Conservation (phyloP, 2,113 vertebrate genomes). For the Melospiza melodia region DNA sequence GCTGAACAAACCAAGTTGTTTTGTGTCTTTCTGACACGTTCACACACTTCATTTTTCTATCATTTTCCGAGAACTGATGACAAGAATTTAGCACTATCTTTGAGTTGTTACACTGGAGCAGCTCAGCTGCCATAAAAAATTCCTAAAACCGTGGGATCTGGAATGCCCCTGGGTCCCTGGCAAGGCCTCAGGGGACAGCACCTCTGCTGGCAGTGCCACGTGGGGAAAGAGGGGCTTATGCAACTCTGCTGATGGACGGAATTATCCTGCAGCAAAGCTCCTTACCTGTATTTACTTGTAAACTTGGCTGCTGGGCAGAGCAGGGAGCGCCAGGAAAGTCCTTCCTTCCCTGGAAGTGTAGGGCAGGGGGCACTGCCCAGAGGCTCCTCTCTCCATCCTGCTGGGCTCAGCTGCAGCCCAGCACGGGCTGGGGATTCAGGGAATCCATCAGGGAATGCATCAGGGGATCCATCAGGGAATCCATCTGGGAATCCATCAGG, state of each 20-base stretch:
- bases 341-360: not conserved
- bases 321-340: not conserved
- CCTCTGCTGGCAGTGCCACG: not conserved
- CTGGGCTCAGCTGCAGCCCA: not conserved
- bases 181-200: not conserved
- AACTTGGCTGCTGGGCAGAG: not conserved
- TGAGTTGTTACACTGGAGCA: not conserved
- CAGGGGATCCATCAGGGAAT: not conserved
- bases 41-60: not conserved
- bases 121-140: not conserved
- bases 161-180: not conserved
- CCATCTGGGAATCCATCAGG: no score
- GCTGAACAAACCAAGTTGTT: not conserved
- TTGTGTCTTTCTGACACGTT: accelerated
- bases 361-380: not conserved
- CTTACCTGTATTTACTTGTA: not conserved
- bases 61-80: not conserved
- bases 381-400: not conserved
- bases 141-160: not conserved
- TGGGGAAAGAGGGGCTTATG: not conserved
- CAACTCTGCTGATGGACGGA: not conserved
- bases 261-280: conserved; percentile 6
- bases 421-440: not conserved
- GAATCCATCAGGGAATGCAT: not conserved
- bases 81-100: not conserved